Percentiles rank a stretch among this genome's conserved stretches.
phyloP scores from a whole-genome alignment of 2,797 vertebrate species.

The Cottoperca gobio region DNA sequence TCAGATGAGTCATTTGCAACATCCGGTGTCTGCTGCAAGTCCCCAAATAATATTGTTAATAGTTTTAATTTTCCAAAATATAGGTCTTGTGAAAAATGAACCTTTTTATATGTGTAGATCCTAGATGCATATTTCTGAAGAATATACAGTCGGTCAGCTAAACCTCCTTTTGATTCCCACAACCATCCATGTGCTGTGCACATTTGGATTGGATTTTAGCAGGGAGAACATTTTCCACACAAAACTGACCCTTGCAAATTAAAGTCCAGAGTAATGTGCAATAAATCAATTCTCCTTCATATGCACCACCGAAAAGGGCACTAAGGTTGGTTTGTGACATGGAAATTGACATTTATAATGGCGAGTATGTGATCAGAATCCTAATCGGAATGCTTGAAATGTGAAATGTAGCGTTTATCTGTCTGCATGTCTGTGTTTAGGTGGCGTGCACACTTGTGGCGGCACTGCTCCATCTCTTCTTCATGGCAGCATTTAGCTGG shows the following conservation, averaged over 20 bases:
- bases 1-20: background rate
- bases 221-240: background rate
- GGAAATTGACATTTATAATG: too few relatives aligned
- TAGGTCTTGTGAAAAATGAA: too few relatives aligned
- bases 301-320: too few relatives aligned
- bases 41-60: too few relatives aligned
- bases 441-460: conserved; percentile 87
- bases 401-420: background rate
- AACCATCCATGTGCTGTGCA: background rate
- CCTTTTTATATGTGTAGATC: too few relatives aligned
- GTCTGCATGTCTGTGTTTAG: conserved; percentile 52
- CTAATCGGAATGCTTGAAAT: background rate
- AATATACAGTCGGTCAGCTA: background rate
- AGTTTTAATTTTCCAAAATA: too few relatives aligned
- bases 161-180: background rate
- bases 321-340: background rate
- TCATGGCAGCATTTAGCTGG: conserved; percentile 89
- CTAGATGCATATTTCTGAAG: background rate
- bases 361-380: too few relatives aligned
- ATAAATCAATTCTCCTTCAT: background rate
- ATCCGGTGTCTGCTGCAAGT: too few relatives aligned
- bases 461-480: conserved; percentile 88
- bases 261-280: background rate
- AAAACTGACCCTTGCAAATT: background rate
- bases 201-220: background rate